A percentile compares a stretch with the other conserved stretches of the same genome.
Conservation (phyloP, 1,140 invertebrate genomes). For the Ptiloglossa arizonensis region DNA sequence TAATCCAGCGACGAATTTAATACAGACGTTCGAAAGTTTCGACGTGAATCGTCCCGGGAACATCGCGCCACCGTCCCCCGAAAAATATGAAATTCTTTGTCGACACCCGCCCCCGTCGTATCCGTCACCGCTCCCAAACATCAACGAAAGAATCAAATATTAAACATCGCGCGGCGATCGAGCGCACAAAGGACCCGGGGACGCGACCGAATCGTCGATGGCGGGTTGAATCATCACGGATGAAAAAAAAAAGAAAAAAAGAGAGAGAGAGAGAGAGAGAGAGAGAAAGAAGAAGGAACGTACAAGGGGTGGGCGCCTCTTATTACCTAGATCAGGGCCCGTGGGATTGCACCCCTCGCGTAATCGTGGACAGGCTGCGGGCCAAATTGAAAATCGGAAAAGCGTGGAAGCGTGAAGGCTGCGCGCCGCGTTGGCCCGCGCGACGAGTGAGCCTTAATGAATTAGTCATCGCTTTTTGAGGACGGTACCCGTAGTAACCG, state of each 20-base stretch:
- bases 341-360: slow-evolving; percentile 29
- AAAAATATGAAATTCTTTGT: not conserved
- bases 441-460: slow-evolving; percentile 58
- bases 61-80: too few relatives aligned
- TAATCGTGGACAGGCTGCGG: not conserved
- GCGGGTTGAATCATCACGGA: slow-evolving; percentile 44
- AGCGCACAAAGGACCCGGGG: not conserved
- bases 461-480: slow-evolving; percentile 69
- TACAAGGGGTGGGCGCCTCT: not conserved
- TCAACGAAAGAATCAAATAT: not conserved
- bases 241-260: not conserved
- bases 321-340: slow-evolving; percentile 41
- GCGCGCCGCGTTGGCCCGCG: slow-evolving; percentile 7
- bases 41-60: too few relatives aligned
- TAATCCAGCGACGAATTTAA: too few relatives aligned
- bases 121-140: not conserved
- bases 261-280: too few relatives aligned
- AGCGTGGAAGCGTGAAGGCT: slow-evolving; percentile 54
- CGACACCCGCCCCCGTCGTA: too few relatives aligned
- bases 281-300: not conserved
- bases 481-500: not conserved
- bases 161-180: not conserved
- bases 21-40: too few relatives aligned
- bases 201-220: not conserved
- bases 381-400: slow-evolving; percentile 57